phyloP scores from a whole-genome alignment of 2,113 vertebrate genomes.

The Gobio gobio region DNA sequence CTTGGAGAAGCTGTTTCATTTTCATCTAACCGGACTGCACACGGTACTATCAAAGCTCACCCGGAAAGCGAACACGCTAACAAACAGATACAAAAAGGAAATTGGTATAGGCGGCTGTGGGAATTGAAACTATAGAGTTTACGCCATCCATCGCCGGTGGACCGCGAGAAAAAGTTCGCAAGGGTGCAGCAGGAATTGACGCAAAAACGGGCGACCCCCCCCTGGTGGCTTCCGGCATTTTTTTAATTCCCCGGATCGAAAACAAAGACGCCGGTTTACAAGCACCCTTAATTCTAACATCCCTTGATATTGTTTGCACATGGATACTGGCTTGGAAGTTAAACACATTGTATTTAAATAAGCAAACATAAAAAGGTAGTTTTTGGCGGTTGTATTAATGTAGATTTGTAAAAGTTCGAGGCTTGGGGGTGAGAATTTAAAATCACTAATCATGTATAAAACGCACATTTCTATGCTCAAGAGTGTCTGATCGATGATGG shows the following conservation, averaged over 20 bases:
- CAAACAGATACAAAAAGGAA: conserved; percentile 93
- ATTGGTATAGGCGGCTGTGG: conserved; percentile 87
- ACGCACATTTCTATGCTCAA: neutral
- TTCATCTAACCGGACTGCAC: conserved; percentile 89
- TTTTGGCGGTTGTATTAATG: neutral
- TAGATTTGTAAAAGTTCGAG: neutral
- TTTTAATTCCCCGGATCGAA: neutral
- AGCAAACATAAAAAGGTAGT: neutral
- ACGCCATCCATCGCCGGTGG: neutral
- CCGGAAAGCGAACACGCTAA: conserved; percentile 88
- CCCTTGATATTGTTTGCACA: conserved; percentile 47
- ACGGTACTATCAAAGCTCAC: conserved; percentile 88
- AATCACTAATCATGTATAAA: neutral
- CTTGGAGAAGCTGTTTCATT: conserved; percentile 90
- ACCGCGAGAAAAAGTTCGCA: neutral
- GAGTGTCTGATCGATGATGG: conserved; percentile 53
- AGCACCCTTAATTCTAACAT: conserved; percentile 13
- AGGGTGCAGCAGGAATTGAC: conserved; percentile 25
- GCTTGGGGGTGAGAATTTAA: neutral
- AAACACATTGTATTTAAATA: conserved; percentile 38
- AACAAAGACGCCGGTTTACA: conserved; percentile 35
- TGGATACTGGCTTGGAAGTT: conserved; percentile 20
- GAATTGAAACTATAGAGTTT: conserved; percentile 68
- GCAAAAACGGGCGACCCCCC: conserved; percentile 2
- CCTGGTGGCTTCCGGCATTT: conserved; percentile 16